Base-by-base conservation (phyloP, 2,888 invertebrate species). In the Thera britannica region DNA sequence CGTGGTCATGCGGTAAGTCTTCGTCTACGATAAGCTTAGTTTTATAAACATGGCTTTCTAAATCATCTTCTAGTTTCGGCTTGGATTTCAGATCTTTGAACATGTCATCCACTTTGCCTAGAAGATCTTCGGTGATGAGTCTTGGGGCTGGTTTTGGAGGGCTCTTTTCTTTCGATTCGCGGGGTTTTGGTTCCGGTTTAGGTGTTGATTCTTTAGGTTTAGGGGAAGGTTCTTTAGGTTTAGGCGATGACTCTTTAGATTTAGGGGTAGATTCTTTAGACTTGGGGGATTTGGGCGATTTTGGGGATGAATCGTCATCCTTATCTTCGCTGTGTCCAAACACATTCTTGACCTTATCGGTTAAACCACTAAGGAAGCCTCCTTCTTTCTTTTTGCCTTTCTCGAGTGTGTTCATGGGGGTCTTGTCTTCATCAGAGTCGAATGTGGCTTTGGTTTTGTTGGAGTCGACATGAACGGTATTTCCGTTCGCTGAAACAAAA, bases 401-500 rank as follows among this genome's bases (percentile, higher is more conserved):
- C 62, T 92, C 90, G n/a, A 94, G 85, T 12, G 95, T 92, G 68
- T 94, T 94, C 83, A 93, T 93, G 5, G 94, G 92, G 11, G 94
- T 94, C 78, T 94, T 94, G 64, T 94, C 94, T 77, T 94, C 93
- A 58, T 94, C 94, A 0, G 95, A 95, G 75, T 95, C 94, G 67
- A 95, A 93, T 1, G 94, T 93, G 1, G 95, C 93, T 79, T 94
- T 94, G 48, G 91, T 90, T 74, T 94, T 94, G 82, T 95, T 95
- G 2, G 93, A 92, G 72, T 93, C 92, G 12, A 92, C 89, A 71
- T 93, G 90, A 41, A 92, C 83, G 9, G 90, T 84, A 60, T 90
- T 90, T 23, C 94, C 94, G 71, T 94, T 94, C 5, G 89, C 93
- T 94, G 85, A 41, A 86, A 83, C 8, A 46, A 9, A 46, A 46